Conservation (phyloP, 2,797 vertebrate species). For the Odontamblyopus rebecca region DNA sequence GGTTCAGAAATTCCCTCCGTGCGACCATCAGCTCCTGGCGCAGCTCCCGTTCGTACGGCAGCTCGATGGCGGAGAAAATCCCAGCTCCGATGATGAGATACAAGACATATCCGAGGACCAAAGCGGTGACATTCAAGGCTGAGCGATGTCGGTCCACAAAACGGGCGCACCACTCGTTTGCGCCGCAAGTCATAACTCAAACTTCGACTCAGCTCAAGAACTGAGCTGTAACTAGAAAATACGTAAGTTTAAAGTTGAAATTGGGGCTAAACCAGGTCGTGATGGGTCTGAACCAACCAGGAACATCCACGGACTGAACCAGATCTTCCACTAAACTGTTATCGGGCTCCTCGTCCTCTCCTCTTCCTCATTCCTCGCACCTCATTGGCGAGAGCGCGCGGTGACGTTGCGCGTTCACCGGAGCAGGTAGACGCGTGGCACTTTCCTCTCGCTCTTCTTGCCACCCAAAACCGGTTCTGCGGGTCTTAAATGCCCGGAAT, state of each 20-base stretch:
- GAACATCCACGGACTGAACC: not conserved
- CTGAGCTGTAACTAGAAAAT: too few relatives aligned
- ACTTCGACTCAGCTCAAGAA: not conserved
- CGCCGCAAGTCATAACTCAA: not conserved
- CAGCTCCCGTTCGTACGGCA: slow-evolving; percentile 86
- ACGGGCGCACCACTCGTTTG: slow-evolving; percentile 74
- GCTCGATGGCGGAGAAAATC: slow-evolving; percentile 91
- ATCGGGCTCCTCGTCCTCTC: not conserved
- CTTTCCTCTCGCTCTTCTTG: not conserved
- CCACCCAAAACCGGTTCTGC: too few relatives aligned
- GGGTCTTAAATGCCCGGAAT: too few relatives aligned
- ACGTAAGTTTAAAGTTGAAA: not conserved
- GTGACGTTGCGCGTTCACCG: slow-evolving; percentile 52
- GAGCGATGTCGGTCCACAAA: slow-evolving; percentile 79
- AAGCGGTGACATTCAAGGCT: slow-evolving; percentile 79
- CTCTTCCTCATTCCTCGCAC: slow-evolving; percentile 63
- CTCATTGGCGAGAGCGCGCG: not conserved
- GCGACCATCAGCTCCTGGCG: slow-evolving; percentile 79
- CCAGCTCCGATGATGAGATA: slow-evolving; percentile 88
- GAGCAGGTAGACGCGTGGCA: slow-evolving; percentile 37
- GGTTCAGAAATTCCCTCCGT: slow-evolving; percentile 82
- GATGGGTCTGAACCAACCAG: not conserved
- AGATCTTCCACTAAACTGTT: not conserved
- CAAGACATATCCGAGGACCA: slow-evolving; percentile 81
- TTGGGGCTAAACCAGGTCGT: not conserved